These are phyloP conservation scores for Emydoidea blandingii DNA, from an alignment of 2,797 vertebrate genomes.

Conservation along the genomic window DNA sequence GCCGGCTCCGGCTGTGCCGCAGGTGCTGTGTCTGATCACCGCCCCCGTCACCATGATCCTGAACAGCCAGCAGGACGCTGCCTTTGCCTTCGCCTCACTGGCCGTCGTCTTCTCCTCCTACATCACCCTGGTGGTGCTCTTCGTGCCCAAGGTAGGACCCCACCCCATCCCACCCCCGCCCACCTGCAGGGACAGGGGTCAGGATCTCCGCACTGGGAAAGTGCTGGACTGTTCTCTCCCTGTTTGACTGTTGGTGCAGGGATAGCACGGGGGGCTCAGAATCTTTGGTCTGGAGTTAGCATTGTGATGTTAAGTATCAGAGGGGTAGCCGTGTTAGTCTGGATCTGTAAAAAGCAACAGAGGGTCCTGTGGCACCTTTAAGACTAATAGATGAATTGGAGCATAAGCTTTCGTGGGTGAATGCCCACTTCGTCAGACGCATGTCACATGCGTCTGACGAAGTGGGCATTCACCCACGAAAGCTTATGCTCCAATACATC, in stretches of 20 bases:
- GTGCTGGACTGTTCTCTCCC: not conserved
- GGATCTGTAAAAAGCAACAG: too few relatives aligned
- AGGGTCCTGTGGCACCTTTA: too few relatives aligned
- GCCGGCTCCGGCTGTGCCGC: not conserved
- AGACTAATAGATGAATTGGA: too few relatives aligned
- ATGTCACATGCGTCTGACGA: too few relatives aligned
- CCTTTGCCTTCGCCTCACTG: slow-evolving; percentile 93
- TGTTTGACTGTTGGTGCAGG: not conserved
- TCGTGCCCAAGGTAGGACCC: slow-evolving; percentile 89
- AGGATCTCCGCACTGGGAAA: not conserved
- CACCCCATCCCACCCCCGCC: rapidly evolving
- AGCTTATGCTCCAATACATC: too few relatives aligned
- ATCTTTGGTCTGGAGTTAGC: not conserved
- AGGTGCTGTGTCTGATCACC: slow-evolving; percentile 97
- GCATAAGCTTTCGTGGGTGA: too few relatives aligned
- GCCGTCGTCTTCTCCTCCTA: slow-evolving; percentile 96
- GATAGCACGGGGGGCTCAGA: not conserved
- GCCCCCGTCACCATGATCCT: slow-evolving; percentile 97
- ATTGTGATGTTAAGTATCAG: not conserved
- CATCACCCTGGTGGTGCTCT: slow-evolving; percentile 96
- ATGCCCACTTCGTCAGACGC: too few relatives aligned
- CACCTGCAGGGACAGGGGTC: not conserved
- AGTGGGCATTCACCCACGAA: too few relatives aligned
- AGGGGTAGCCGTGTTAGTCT: too few relatives aligned
- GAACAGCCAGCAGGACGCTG: slow-evolving; percentile 95